Conservation (phyloP, 1,140 invertebrate species). For the Eriosoma lanigerum region DNA sequence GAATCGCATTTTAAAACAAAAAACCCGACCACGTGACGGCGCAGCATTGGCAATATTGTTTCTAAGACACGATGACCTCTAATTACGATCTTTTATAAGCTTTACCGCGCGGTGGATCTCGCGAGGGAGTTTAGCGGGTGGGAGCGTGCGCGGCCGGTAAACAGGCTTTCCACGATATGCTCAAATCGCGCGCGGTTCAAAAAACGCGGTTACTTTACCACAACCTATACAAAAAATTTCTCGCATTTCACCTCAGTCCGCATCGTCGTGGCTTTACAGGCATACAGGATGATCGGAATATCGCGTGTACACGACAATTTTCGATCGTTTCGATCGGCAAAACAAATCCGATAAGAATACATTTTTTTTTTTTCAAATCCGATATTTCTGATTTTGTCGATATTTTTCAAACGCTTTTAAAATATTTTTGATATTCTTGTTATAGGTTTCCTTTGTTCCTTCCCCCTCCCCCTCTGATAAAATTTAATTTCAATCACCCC, state of each 20-base stretch:
- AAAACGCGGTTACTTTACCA: not conserved
- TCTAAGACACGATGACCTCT: conserved; percentile 35
- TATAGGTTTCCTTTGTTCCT: too few species aligned
- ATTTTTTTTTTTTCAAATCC: too few species aligned
- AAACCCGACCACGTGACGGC: not conserved
- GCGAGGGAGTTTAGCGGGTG: conserved; percentile 7
- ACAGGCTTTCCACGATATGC: conserved; percentile 26
- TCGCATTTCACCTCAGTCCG: conserved; percentile 8
- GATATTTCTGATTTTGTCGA: too few species aligned
- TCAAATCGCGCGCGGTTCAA: not conserved
- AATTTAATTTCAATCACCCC: too few species aligned
- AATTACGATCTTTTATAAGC: conserved; percentile 48
- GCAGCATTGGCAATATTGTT: conserved; percentile 14
- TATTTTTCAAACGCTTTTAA: too few species aligned
- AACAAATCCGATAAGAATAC: too few species aligned
- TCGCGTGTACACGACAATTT: too few species aligned
- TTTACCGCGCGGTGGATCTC: not conserved
- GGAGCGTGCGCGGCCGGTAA: conserved; percentile 2
- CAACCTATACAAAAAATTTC: not conserved
- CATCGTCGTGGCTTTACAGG: too few species aligned
- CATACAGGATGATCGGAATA: too few species aligned
- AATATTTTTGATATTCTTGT: too few species aligned
- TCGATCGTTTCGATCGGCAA: too few species aligned
- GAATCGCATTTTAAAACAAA: conserved; percentile 17
- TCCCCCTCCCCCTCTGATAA: too few species aligned